Evolutionary conservation across 2,797 vertebrate species (phyloP).

Genomic region (Luscinia megarhynchos): DNA sequence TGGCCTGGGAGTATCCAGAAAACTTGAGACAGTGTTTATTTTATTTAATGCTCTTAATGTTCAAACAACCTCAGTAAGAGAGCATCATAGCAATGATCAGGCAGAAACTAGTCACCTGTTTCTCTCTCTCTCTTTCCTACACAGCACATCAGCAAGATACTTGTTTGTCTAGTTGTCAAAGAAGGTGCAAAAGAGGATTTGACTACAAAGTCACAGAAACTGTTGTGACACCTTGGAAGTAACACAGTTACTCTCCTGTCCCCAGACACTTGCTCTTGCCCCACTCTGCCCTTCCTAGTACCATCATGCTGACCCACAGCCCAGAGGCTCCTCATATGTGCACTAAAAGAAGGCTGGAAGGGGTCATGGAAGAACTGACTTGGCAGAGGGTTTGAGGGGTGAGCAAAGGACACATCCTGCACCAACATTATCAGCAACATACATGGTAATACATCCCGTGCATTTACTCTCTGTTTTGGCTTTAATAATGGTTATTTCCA

Average conservation of each 20-base stretch:
- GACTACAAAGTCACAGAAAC: neutral
- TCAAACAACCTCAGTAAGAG: neutral
- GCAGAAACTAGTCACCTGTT: neutral
- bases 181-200: neutral
- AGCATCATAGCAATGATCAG: neutral
- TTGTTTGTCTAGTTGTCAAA: neutral
- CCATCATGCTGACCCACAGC: fast-evolving
- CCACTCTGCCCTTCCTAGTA: neutral
- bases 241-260: neutral
- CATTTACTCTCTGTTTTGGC: neutral
- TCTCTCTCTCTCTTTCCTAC: neutral
- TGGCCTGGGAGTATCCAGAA: neutral
- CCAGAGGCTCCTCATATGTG: neutral
- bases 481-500: neutral
- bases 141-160: neutral
- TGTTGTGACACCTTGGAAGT: neutral
- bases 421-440: neutral
- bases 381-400: neutral
- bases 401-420: neutral
- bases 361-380: neutral
- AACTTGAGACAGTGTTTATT: neutral
- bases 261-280: fast-evolving
- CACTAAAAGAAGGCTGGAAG: neutral
- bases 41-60: neutral
- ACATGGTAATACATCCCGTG: neutral